Conservation (phyloP, 2,888 invertebrate genomes). For the Halictus ligatus region DNA sequence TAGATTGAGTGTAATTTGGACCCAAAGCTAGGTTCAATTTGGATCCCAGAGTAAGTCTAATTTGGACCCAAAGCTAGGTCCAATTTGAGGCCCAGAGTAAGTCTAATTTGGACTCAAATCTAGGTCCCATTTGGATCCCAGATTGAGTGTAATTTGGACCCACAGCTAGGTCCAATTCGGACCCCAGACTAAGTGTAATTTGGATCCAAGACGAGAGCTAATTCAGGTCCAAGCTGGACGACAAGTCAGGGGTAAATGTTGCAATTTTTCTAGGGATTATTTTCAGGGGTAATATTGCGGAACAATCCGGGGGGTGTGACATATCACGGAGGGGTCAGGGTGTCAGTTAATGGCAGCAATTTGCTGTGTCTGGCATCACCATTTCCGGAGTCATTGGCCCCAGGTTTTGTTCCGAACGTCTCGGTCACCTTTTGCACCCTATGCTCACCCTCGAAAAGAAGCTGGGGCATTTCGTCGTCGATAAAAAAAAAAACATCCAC, state of each 20-base stretch:
- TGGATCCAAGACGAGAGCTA: too few relatives aligned
- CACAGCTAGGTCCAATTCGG: too few relatives aligned
- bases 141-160: too few relatives aligned
- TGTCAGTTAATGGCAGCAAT: conserved; percentile 16
- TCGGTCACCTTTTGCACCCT: background rate
- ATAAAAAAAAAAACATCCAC: conserved; percentile 31
- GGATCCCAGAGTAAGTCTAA: fast-evolving
- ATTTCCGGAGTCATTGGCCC: conserved; percentile 19
- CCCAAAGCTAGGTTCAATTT: too few relatives aligned
- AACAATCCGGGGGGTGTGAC: background rate
- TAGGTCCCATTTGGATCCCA: too few relatives aligned
- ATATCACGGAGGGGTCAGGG: background rate
- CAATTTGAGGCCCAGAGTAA: too few relatives aligned
- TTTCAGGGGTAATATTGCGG: background rate
- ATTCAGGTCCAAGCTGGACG: too few relatives aligned
- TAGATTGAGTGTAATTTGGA: too few relatives aligned
- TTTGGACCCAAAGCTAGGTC: too few relatives aligned
- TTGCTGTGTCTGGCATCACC: background rate
- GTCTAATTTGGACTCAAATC: too few relatives aligned
- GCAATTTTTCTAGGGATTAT: background rate
- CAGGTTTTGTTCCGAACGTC: background rate
- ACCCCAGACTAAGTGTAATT: too few relatives aligned
- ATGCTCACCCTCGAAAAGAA: conserved; percentile 20
- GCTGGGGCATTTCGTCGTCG: conserved; percentile 37
- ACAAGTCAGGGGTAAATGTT: background rate